Evolutionary conservation across 2,797 vertebrate species (phyloP).

Genomic region (Enteromius thamalakanensis): DNA sequence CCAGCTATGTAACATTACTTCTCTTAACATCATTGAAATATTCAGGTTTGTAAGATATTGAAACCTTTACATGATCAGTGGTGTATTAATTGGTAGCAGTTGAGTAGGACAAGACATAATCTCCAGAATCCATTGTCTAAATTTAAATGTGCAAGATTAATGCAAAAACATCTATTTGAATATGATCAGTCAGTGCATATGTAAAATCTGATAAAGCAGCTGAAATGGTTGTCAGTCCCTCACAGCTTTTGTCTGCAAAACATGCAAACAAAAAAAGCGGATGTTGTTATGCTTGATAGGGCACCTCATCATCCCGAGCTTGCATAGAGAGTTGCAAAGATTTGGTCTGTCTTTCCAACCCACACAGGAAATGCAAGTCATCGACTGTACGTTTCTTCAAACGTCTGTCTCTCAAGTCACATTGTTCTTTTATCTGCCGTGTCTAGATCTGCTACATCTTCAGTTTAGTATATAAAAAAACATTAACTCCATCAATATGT

Average conservation of each 20-base stretch:
- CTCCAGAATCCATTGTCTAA: background rate
- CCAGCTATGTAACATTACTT: too few relatives aligned
- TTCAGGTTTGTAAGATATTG: background rate
- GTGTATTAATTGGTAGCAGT: background rate
- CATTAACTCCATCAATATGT: constrained; percentile 62
- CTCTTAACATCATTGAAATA: background rate
- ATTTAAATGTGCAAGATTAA: background rate
- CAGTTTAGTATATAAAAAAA: background rate
- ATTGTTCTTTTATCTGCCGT: constrained; percentile 41
- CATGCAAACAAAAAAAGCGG: background rate
- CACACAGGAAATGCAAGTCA: constrained; percentile 69
- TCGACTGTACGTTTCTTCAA: constrained; percentile 38
- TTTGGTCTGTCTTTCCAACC: constrained; percentile 48
- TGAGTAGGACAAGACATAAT: background rate
- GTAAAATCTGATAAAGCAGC: background rate
- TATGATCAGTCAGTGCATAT: background rate
- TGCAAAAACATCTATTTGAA: background rate
- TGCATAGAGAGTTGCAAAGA: constrained; percentile 53
- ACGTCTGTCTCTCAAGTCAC: constrained; percentile 4
- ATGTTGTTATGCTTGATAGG: constrained; percentile 22
- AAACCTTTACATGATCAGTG: background rate
- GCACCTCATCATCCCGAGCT: constrained; percentile 18
- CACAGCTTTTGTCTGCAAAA: constrained; percentile 11
- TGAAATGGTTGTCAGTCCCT: background rate
- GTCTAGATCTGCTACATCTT: constrained; percentile 2